Evolutionary conservation across 2,888 invertebrate genomes (phyloP).

Genomic region (Agelastica alni): DNA sequence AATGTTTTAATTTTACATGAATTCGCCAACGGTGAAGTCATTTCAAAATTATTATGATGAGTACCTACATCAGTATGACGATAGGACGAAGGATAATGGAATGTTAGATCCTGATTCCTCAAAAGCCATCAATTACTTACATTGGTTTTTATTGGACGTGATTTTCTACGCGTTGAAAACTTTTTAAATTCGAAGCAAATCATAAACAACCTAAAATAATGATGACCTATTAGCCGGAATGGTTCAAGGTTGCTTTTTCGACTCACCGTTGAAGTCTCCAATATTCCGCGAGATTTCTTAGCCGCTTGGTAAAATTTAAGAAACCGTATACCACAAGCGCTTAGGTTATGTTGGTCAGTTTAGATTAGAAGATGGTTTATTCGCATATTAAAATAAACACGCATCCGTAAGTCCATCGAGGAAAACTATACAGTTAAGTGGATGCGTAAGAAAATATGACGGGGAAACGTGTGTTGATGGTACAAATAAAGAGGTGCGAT

Average conservation of each 20-base stretch:
- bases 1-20: no score
- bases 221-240: not conserved
- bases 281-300: no score
- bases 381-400: not conserved
- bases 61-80: no score
- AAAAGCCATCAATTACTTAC: no score
- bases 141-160: no score
- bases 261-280: slow-evolving; percentile 21
- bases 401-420: slow-evolving; percentile 19
- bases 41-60: no score
- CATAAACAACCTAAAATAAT: no score
- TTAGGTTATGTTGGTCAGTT: slow-evolving; percentile 7
- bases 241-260: slow-evolving; percentile 18
- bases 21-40: no score
- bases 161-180: no score
- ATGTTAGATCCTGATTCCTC: no score
- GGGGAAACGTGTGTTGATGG: not conserved
- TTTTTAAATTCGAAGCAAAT: not conserved
- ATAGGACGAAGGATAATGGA: no score
- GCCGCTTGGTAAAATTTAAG: not conserved
- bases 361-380: not conserved
- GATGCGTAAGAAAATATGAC: slow-evolving; percentile 13
- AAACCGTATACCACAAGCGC: not conserved
- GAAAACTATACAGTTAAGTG: slow-evolving; percentile 15
- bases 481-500: not conserved